phyloP scores from a whole-genome alignment of 2,888 invertebrate species.

The Scaptomyza flava region DNA sequence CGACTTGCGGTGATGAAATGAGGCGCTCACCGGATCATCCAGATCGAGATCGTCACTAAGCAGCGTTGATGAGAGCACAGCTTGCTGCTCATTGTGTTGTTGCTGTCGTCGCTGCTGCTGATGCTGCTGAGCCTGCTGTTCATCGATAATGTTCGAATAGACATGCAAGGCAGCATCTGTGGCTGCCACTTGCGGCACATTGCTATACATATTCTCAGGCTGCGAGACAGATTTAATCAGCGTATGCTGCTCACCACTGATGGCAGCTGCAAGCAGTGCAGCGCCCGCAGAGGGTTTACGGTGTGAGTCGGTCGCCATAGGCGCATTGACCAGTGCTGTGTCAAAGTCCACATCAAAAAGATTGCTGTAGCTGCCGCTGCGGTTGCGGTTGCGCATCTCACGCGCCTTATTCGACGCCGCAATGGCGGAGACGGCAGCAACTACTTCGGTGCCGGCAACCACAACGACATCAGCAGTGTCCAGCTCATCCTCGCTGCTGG shows the following conservation, averaged over 20 bases:
- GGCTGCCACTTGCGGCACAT: constrained; percentile 78
- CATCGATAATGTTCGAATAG: constrained; percentile 84
- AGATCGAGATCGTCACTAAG: constrained; percentile 84
- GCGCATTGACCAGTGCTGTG: constrained; percentile 51
- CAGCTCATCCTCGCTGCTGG: constrained; percentile 71
- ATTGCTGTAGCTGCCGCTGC: constrained; percentile 84
- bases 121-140: constrained; percentile 67
- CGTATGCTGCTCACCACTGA: constrained; percentile 55
- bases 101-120: constrained; percentile 60
- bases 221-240: constrained; percentile 79
- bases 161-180: constrained; percentile 82
- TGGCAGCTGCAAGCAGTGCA: constrained; percentile 72
- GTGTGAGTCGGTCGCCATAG: constrained; percentile 6
- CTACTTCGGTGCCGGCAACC: constrained; percentile 81
- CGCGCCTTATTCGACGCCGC: constrained; percentile 81
- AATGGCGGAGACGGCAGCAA: constrained; percentile 83
- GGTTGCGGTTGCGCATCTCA: constrained; percentile 79
- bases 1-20: constrained; percentile 69
- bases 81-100: constrained; percentile 39
- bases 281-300: constrained; percentile 64
- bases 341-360: constrained; percentile 83
- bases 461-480: constrained; percentile 78
- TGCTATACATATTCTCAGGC: constrained; percentile 84
- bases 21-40: constrained; percentile 84
- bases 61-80: constrained; percentile 81